These are phyloP conservation scores for Zapornia atra DNA, from an alignment of 2,113 vertebrate genomes.

Conservation along the genomic window DNA sequence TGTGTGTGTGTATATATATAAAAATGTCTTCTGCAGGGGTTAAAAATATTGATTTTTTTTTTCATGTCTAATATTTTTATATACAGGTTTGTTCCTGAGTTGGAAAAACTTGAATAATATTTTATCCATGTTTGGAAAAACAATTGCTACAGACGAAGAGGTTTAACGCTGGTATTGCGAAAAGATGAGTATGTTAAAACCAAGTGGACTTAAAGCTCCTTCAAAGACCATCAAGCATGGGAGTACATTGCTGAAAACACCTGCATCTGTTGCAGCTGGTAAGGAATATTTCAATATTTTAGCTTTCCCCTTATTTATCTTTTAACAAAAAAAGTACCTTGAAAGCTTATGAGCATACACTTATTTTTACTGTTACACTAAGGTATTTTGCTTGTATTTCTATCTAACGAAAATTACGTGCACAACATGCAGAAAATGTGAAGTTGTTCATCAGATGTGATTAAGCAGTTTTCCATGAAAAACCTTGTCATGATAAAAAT, in stretches of 20 bases:
- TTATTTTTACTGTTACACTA: not conserved
- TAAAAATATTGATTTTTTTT: not conserved
- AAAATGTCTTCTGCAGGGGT: not conserved
- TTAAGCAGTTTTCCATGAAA: not conserved
- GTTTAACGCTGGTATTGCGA: not conserved
- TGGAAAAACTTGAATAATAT: slow-evolving; percentile 39
- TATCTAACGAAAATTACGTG: not conserved
- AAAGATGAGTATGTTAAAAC: slow-evolving; percentile 92
- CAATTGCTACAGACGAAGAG: slow-evolving; percentile 41
- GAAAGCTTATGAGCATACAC: not conserved
- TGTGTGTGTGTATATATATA: not conserved
- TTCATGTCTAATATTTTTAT: slow-evolving; percentile 6
- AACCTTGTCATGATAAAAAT: not conserved
- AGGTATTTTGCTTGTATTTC: not conserved
- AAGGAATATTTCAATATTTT: not conserved
- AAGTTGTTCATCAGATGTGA: not conserved
- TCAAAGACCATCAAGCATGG: slow-evolving; percentile 88
- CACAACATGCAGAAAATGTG: not conserved
- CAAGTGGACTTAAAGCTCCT: slow-evolving; percentile 93
- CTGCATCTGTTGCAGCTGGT: slow-evolving; percentile 77
- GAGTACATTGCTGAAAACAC: slow-evolving; percentile 78
- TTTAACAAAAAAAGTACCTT: not conserved
- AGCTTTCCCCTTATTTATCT: not conserved
- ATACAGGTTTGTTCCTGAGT: slow-evolving; percentile 71
- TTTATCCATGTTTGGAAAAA: slow-evolving; percentile 74